These are phyloP conservation scores for Macrobrachium rosenbergii DNA, from an alignment of 1,140 invertebrate genomes.

Conservation along the genomic window DNA sequence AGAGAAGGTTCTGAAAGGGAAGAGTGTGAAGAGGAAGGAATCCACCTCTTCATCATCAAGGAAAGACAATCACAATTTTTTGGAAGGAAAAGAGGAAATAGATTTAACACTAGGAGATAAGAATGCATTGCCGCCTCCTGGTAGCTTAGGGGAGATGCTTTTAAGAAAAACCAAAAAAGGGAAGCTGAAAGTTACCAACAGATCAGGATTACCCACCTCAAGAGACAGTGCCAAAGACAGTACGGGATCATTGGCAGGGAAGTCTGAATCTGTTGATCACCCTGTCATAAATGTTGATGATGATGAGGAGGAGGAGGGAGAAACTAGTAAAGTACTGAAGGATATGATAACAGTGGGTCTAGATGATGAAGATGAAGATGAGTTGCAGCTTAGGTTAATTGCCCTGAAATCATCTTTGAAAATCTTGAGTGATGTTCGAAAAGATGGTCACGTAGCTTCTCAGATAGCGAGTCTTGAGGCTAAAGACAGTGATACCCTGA, in stretches of 20 bases:
- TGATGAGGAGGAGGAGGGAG: background rate
- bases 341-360: background rate
- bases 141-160: slow-evolving; percentile 43
- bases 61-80: background rate
- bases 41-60: background rate
- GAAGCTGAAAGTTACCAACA: background rate
- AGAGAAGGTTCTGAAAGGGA: background rate
- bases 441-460: slow-evolving; percentile 13
- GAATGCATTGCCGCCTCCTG: background rate
- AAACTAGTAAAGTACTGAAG: background rate
- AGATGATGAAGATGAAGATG: slow-evolving; percentile 59
- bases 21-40: background rate
- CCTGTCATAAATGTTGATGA: too few relatives aligned
- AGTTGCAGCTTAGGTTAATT: slow-evolving; percentile 44
- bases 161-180: slow-evolving; percentile 29
- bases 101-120: background rate
- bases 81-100: background rate
- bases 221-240: background rate
- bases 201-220: background rate
- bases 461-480: background rate
- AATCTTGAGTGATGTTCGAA: slow-evolving; percentile 36
- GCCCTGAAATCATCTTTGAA: slow-evolving; percentile 58
- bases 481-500: background rate
- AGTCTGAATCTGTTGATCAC: background rate
- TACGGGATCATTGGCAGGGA: background rate